Base-by-base conservation (phyloP, 2,113 vertebrate species). In the Scopus umbretta region DNA sequence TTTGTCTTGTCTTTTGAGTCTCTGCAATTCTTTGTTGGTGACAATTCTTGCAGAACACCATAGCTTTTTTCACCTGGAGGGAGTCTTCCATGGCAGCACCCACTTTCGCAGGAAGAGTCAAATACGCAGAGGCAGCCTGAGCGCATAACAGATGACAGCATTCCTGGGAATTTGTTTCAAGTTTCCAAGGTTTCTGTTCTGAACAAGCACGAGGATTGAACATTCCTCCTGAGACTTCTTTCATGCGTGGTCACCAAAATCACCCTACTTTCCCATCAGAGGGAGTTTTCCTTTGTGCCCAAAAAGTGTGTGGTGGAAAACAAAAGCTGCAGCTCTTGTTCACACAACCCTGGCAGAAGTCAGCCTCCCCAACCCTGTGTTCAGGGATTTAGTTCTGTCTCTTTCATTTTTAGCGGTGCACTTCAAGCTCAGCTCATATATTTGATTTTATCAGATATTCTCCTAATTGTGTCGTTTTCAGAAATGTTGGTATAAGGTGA, bases 171-270 rank as follows among this genome's bases (percentile, higher is more conserved):
- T 94, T 81, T 76, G 9, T 72, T 88, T 86, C 43, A 67, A 86
- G 68, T 93, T 96, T 90, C 76, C 78, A 84, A 61, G 68, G 82
- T 86, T 95, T 93, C 93, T 88, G 34, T 93, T 92, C 90, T 78
- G 61, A 92, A 67, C 21, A 47, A 78, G 43, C 68, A 74, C 22
- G 71, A 87, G 91, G 61, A 83, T 20, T 66, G 45, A 94, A 84
- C 0, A 0, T 84, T 93, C 67, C 63, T 95, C 63, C 68, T 83
- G 34, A 80, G 63, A 40, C 30, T 78, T 93, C 84, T 92, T 87
- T 93, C 80, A 62, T 66, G 20, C 2, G 0, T 17, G n/a, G 25
- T 93, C 81, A 92, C 75, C 63, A 90, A 86, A 90, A 70, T 80
- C 55, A 68, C 71, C 50, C 50, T 78, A 72, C 25, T 86, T 80